phyloP scores from a whole-genome alignment of 30 jellyfish, hydroid and myxozoan species.

The Turritopsis dohrnii region DNA sequence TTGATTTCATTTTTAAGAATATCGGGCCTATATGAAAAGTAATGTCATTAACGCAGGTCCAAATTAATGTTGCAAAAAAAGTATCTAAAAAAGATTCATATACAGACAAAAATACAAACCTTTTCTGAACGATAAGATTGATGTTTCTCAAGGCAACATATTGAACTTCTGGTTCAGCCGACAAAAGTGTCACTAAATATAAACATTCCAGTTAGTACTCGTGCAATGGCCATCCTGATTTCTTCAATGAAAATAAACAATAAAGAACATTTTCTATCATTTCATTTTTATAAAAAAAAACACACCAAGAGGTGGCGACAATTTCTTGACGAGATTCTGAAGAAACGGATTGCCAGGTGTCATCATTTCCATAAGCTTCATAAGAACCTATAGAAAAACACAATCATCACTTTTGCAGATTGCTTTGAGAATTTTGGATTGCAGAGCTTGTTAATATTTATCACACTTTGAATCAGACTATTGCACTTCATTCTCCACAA shows the following conservation, averaged over 20 bases:
- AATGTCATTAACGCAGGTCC: not conserved
- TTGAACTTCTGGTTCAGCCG: conserved; percentile 98
- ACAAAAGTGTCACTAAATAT: conserved; percentile 72
- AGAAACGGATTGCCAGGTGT: conserved; percentile 56
- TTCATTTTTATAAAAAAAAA: not conserved
- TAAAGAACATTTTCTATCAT: too few relatives aligned
- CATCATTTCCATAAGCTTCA: conserved; percentile 97
- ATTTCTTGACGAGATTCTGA: conserved; percentile 63
- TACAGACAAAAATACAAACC: conserved; percentile 31
- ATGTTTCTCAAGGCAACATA: conserved; percentile 97
- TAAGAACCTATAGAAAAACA: conserved; percentile 55
- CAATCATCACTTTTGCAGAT: too few relatives aligned
- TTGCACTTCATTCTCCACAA: too few relatives aligned
- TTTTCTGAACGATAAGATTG: conserved; percentile 89
- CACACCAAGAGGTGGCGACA: conserved; percentile 97
- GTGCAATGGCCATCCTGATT: too few relatives aligned
- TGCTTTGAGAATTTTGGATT: too few relatives aligned
- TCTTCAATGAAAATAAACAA: not conserved
- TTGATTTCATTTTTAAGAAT: conserved; percentile 84
- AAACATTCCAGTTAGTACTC: too few relatives aligned
- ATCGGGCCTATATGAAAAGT: conserved; percentile 55
- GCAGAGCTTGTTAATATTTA: too few relatives aligned
- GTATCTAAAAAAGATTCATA: not conserved
- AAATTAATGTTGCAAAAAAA: not conserved
- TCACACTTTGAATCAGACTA: too few relatives aligned